Percentiles rank a stretch among this genome's conserved stretches.
These are phyloP conservation scores for Channa striata DNA, from an alignment of 2,797 vertebrate genomes.

Conservation along the genomic window DNA sequence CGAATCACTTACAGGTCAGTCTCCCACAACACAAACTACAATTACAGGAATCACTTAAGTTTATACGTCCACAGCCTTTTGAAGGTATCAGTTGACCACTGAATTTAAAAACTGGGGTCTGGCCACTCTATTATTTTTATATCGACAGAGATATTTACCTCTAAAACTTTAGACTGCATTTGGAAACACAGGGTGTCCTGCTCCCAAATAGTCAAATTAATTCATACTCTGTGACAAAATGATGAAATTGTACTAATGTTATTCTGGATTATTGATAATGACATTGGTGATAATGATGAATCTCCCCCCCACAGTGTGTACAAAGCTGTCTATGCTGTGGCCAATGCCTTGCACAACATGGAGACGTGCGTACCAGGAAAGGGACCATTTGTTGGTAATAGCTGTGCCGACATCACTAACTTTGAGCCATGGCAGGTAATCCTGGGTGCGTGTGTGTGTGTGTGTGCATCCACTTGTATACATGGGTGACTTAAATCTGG, in stretches of 20 bases:
- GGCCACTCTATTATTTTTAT: not conserved
- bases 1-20: constrained; percentile 87
- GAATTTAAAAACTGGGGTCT: not conserved
- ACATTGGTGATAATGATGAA: not conserved
- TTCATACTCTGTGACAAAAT: too few relatives aligned
- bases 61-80: too few relatives aligned
- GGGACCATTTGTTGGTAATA: constrained; percentile 78
- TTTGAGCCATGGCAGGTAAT: constrained; percentile 92
- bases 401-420: constrained; percentile 82
- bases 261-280: not conserved
- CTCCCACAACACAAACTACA: not conserved
- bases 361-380: constrained; percentile 74
- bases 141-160: too few relatives aligned
- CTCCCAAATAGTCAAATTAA: too few relatives aligned
- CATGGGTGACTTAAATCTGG: not conserved
- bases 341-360: constrained; percentile 86
- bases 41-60: not conserved
- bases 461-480: not conserved
- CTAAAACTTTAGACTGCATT: too few relatives aligned
- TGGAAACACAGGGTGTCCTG: too few relatives aligned
- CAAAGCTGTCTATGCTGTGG: constrained; percentile 88
- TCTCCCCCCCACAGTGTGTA: constrained; percentile 78
- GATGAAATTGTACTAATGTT: not conserved
- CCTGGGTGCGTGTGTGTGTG: constrained; percentile 10
- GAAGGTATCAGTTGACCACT: too few relatives aligned